Evolutionary conservation across 2,888 invertebrate genomes (phyloP), one percentile per base, ranked within the genome.

Genomic region (Homarus gammarus): DNA sequence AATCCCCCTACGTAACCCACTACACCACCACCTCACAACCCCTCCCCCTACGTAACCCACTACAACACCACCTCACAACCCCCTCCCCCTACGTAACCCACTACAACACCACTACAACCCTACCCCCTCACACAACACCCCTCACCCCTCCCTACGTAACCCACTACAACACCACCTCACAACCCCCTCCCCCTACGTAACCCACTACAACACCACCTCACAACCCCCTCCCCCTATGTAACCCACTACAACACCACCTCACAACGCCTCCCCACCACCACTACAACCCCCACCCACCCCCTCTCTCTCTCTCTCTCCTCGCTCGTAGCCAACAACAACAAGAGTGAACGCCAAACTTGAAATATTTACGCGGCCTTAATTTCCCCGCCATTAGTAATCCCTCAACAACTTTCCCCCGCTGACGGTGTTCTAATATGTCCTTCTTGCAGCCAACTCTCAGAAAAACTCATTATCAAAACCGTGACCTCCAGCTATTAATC

Each of bases 381-480:
- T 73, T 73, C 75, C 18, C 27, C 5, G n/a, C 27, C 75, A 75
- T 75, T 75, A 75, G 44, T 75, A 75, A 79, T n/a, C 33, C 56
- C 33, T 79, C 8, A 51, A 31, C 33, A 79, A 61, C 79, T 81
- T 81, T 40, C 40, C 22, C 27, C 44, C n/a, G 22, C 33, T 44
- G 68, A 82, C 82, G 44, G 68, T 68, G 15, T 44, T 38, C 77
- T 33, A 44, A 77, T 70, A 86, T 86, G 78, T 86, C 78, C 86
- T 44, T 70, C 49, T 64, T 79, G 86, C 86, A 78, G 38, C 78
- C 68, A 78, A 86, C 64, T 70, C 78, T 84, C 72, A 51, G n/a
- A n/a, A 90, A 90, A 90, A 90, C 90, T 90, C 90, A 90, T 90
- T 90, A 90, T 87, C 86, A 83, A 82, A 90, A 87, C 86, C 90